Evolutionary conservation across 2,797 vertebrate species (phyloP).

Genomic region (Macrochelys suwanniensis): DNA sequence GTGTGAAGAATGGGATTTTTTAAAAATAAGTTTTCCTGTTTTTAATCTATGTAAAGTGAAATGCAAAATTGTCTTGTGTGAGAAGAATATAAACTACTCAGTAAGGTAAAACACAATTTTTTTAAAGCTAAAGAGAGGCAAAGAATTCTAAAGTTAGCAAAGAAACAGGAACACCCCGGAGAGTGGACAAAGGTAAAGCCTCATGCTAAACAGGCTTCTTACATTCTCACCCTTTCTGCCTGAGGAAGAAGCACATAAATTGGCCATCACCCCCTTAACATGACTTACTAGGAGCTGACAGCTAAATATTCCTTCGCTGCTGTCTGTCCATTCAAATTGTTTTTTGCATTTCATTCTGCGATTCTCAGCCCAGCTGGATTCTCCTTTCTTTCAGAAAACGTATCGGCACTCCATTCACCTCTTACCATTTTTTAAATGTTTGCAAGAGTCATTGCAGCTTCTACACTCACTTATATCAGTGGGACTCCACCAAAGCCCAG

Average conservation of each 20-base stretch:
- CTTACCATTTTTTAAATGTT: background rate
- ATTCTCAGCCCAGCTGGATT: background rate
- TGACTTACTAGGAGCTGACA: background rate
- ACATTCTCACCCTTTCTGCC: background rate
- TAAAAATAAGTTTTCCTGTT: background rate
- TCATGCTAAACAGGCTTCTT: background rate
- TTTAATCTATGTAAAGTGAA: conserved; percentile 34
- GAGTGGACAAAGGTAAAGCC: background rate
- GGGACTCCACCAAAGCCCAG: background rate
- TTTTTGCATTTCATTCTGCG: background rate
- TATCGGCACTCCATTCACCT: background rate
- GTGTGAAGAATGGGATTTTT: background rate
- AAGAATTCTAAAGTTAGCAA: conserved; percentile 58
- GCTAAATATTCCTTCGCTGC: background rate
- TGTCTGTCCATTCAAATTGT: background rate
- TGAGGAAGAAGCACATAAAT: background rate
- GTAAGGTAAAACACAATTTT: conserved; percentile 15
- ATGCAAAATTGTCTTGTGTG: background rate
- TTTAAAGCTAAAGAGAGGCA: background rate
- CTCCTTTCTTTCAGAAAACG: background rate
- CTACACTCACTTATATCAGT: background rate
- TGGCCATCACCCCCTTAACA: background rate
- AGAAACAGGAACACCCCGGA: conserved; percentile 12
- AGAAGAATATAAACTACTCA: conserved; percentile 35
- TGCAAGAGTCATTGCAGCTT: background rate